Percentiles rank a stretch among this genome's conserved stretches.
These are phyloP conservation scores for Haliaeetus leucogaster DNA, from an alignment of 2,113 vertebrate species.

Conservation along the genomic window DNA sequence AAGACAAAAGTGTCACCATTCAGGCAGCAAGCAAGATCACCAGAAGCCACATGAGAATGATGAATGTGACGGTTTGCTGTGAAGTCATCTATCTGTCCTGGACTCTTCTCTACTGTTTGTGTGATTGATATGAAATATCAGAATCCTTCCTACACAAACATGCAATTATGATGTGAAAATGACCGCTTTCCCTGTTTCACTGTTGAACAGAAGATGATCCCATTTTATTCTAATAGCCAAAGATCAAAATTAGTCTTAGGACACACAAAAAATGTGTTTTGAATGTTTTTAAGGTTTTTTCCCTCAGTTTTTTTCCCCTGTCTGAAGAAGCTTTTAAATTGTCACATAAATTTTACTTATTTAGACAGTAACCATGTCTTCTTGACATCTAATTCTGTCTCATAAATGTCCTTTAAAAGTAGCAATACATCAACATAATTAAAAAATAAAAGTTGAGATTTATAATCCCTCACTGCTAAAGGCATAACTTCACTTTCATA, in stretches of 20 bases:
- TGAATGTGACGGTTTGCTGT: neutral
- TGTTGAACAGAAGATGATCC: neutral
- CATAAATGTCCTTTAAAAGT: neutral
- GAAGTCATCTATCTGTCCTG: neutral
- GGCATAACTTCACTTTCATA: neutral
- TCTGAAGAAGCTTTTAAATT: constrained; percentile 33
- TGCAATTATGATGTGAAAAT: neutral
- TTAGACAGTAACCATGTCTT: constrained; percentile 32
- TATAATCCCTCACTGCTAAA: neutral
- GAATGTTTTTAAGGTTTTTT: neutral
- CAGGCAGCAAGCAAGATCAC: neutral
- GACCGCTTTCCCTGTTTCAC: neutral
- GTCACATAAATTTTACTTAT: constrained; percentile 43
- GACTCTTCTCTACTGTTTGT: neutral
- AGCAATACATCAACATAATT: constrained; percentile 27
- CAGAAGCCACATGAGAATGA: neutral
- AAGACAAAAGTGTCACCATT: neutral
- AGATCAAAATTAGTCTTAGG: neutral
- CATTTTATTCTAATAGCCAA: neutral
- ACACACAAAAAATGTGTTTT: neutral
- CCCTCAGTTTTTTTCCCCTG: neutral
- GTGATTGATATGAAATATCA: neutral
- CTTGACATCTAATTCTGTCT: neutral
- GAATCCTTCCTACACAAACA: neutral
- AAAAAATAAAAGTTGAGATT: constrained; percentile 41